A percentile compares a stretch with the other conserved stretches of the same genome.
phyloP scores from a whole-genome alignment of 2,888 invertebrate species.

The Tryphoninae sp. region DNA sequence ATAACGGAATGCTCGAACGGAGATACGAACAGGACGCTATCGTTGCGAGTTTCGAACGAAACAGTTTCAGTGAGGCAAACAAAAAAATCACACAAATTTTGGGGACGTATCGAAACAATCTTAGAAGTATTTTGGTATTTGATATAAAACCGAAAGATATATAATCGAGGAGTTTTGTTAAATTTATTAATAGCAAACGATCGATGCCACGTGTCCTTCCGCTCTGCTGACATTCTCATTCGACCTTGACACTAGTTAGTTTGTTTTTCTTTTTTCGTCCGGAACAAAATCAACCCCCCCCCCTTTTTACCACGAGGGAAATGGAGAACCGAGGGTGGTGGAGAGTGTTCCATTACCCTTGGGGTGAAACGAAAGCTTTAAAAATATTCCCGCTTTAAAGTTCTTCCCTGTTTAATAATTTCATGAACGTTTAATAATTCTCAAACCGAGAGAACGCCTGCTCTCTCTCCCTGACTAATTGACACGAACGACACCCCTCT shows the following conservation, averaged over 20 bases:
- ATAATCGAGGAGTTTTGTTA: neutral
- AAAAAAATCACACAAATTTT: no score
- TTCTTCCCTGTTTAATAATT: conserved; percentile 39
- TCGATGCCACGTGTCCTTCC: conserved; percentile 4
- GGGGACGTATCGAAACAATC: no score
- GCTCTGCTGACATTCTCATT: conserved; percentile 13
- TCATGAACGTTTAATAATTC: conserved; percentile 41
- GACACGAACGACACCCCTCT: conserved; percentile 20
- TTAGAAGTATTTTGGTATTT: no score
- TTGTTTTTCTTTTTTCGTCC: conserved; percentile 2
- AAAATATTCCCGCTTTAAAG: conserved; percentile 18
- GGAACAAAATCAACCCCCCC: conserved; percentile 29
- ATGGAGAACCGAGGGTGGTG: conserved; percentile 32
- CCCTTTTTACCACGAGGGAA: neutral
- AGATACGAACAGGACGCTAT: no score
- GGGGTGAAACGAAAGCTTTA: conserved; percentile 3
- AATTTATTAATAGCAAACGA: neutral
- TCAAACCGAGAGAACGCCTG: conserved; percentile 12
- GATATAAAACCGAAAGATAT: neutral
- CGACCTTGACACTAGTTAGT: conserved; percentile 38
- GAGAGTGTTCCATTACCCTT: neutral
- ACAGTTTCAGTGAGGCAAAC: no score
- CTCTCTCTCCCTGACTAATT: conserved; percentile 29
- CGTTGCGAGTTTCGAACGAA: no score
- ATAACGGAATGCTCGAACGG: no score